Base-by-base conservation (phyloP, 2,113 vertebrate species). In the Pandion haliaetus region DNA sequence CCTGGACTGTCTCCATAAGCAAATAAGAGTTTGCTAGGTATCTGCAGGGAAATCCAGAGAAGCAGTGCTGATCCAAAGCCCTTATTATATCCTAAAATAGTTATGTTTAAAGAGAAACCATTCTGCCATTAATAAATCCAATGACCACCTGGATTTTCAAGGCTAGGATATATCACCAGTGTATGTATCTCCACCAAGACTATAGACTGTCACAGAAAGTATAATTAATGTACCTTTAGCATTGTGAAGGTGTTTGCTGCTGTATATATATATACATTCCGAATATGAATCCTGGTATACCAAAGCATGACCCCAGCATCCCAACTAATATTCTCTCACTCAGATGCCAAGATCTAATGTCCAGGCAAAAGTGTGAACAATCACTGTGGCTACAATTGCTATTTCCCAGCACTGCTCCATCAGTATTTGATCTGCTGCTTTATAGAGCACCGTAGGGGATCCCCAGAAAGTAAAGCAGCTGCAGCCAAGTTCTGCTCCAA, bases 401-500 rank as follows among this genome's bases (percentile, higher is more conserved):
- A 45, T 80, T 96, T 91, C 87, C 91, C 91, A 93, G 83, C 74
- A 44, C 82, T 83, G 58, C 50, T 91, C 89, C 91, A 77, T 90
- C 84, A 94, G 84, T 91, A 94, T 95, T 96, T 96, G 94, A 95
- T 96, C 95, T 95, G 82, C 93, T 85, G 84, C 89, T 95, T 97
- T 94, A 85, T 45, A 95, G 79, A 95, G 50, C 93, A 85, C 97
- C 16, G 32, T 93, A 91, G 97, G 97, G 88, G 94, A 91, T 95
- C 91, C 91, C 91, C 77, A 89, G 96, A 93, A 97, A 96, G 91
- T 93, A 95, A 91, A 97, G 88, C 89, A 95, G 84, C 94, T 93
- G 94, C 79, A 95, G 87, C 84, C 74, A 90, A 97, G 94, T 97
- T 97, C 96, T 97, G 96, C 89, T 97, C 89, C 90, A 93, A 89